A percentile compares a stretch with the other conserved stretches of the same genome.
Conservation (phyloP, 2,888 invertebrate genomes). For the Eueremaeus valkanovi region DNA sequence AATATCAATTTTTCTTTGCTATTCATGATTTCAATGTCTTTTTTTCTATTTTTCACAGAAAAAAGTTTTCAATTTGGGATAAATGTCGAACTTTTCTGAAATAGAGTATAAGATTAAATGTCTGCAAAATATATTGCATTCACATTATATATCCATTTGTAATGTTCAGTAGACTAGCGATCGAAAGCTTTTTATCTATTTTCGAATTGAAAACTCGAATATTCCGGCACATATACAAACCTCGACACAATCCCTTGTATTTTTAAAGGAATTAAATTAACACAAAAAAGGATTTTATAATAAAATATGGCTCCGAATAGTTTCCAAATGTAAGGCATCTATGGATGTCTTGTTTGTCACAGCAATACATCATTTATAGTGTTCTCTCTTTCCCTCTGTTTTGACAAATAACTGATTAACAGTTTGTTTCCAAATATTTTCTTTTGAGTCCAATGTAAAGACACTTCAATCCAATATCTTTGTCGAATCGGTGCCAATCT, state of each 20-base stretch:
- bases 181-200: neutral
- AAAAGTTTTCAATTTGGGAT: neutral
- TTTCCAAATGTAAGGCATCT: neutral
- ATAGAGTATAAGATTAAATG: neutral
- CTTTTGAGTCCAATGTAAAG: neutral
- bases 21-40: neutral
- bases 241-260: neutral
- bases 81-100: neutral
- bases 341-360: neutral
- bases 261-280: slow-evolving; percentile 10
- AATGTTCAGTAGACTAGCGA: neutral
- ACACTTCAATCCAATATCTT: neutral
- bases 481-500: too few species aligned
- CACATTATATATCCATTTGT: slow-evolving; percentile 25
- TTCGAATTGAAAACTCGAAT: neutral
- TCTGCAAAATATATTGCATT: neutral
- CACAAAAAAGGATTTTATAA: neutral
- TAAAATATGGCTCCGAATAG: slow-evolving; percentile 8
- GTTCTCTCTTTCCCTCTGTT: neutral
- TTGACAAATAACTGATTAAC: neutral
- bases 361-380: neutral
- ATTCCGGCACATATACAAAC: neutral
- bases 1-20: neutral
- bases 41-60: neutral
- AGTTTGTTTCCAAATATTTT: slow-evolving; percentile 2